Percentiles rank a stretch among this genome's conserved stretches.
phyloP scores from a whole-genome alignment of 2,797 vertebrate species.

The Lateolabrax maculatus region DNA sequence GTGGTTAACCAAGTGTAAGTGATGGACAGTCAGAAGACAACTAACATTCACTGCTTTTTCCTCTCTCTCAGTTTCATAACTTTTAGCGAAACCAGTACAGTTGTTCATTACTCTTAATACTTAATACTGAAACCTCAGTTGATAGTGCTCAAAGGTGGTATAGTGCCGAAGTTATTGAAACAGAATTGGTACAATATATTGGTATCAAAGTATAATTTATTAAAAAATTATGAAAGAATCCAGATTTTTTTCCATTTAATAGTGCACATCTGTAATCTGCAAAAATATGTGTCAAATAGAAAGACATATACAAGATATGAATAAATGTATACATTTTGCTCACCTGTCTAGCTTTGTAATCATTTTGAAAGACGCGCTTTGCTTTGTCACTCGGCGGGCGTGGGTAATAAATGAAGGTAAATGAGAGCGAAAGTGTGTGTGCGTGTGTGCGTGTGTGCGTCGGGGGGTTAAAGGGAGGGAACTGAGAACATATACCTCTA shows the following conservation, averaged over 20 bases:
- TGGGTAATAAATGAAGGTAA: constrained; percentile 70
- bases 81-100: constrained; percentile 73
- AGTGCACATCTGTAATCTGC: neutral
- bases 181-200: constrained; percentile 6
- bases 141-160: neutral
- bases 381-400: constrained; percentile 67
- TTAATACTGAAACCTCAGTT: constrained; percentile 54
- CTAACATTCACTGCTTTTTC: constrained; percentile 60
- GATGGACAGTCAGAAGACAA: constrained; percentile 57
- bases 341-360: constrained; percentile 89
- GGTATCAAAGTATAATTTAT: neutral
- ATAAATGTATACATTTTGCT: constrained; percentile 73
- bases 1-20: constrained; percentile 66
- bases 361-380: constrained; percentile 84
- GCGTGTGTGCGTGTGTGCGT: constrained; percentile 51
- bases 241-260: neutral
- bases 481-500: constrained; percentile 78
- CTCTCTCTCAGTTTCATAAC: constrained; percentile 82
- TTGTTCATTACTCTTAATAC: constrained; percentile 30
- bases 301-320: neutral
- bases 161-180: constrained; percentile 1
- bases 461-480: constrained; percentile 73
- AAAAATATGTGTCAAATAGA: neutral
- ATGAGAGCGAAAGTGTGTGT: constrained; percentile 73
- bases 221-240: neutral